These are phyloP conservation scores for Rhagoletis pomonella DNA, from an alignment of 1,140 invertebrate species.

Conservation along the genomic window DNA sequence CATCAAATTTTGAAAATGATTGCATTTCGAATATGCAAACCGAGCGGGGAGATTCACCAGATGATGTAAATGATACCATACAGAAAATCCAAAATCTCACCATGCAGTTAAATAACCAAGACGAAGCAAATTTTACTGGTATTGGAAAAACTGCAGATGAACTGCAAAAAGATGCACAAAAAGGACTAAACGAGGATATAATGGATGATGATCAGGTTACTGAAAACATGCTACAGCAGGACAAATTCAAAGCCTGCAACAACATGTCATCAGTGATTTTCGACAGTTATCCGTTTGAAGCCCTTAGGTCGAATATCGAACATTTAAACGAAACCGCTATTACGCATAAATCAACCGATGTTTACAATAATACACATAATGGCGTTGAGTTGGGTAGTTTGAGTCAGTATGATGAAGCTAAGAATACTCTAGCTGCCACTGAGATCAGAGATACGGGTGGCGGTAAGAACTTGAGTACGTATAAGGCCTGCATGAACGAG, in stretches of 20 bases:
- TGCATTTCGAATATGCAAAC: constrained; percentile 56
- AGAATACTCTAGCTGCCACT: too few relatives aligned
- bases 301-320: not conserved
- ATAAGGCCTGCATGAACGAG: not conserved
- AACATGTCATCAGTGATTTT: not conserved
- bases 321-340: not conserved
- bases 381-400: not conserved
- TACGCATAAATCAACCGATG: not conserved
- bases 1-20: constrained; percentile 56
- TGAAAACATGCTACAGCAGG: not conserved
- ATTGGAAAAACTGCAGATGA: constrained; percentile 18
- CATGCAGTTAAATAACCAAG: constrained; percentile 56
- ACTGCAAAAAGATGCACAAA: not conserved
- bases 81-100: constrained; percentile 57
- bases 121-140: constrained; percentile 54
- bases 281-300: not conserved
- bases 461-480: not conserved
- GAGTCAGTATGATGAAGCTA: not conserved
- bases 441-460: not conserved
- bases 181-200: not conserved
- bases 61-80: constrained; percentile 57
- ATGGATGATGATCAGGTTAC: not conserved
- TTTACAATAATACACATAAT: not conserved
- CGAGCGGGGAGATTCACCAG: constrained; percentile 57
- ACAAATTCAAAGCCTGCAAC: not conserved